These are phyloP conservation scores for Muscina levida DNA, from an alignment of 2,888 invertebrate species.

Conservation along the genomic window DNA sequence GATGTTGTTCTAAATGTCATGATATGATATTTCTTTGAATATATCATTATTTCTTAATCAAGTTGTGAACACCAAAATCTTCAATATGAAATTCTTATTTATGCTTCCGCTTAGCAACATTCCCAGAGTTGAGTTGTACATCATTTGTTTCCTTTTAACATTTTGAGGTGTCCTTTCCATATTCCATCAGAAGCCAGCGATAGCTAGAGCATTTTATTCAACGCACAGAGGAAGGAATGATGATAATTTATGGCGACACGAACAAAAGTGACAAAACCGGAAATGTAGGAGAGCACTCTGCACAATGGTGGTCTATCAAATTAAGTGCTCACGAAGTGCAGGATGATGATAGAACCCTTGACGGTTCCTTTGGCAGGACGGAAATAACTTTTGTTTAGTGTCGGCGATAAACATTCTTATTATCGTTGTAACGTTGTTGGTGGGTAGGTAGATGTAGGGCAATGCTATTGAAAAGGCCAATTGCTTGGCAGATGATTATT, in stretches of 20 bases:
- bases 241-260: constrained; percentile 50
- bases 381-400: too few species aligned
- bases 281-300: constrained; percentile 23
- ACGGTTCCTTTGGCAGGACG: too few species aligned
- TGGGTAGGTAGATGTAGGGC: neutral
- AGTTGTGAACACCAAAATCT: too few species aligned
- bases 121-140: neutral
- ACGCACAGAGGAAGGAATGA: constrained; percentile 2
- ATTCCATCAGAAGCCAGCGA: neutral
- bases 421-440: neutral
- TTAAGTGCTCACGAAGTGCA: constrained; percentile 34
- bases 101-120: too few species aligned
- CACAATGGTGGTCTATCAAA: constrained; percentile 32
- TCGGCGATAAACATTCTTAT: neutral
- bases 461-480: neutral
- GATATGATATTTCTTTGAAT: too few species aligned
- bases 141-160: too few species aligned
- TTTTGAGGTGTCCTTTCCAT: too few species aligned
- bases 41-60: too few species aligned
- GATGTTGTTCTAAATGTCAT: too few species aligned
- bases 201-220: neutral
- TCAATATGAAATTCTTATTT: too few species aligned
- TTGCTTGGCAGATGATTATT: too few species aligned
- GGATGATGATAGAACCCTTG: neutral
- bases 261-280: constrained; percentile 49